phyloP scores from a whole-genome alignment of 2,888 invertebrate species.

The Syrista parreyssii region DNA sequence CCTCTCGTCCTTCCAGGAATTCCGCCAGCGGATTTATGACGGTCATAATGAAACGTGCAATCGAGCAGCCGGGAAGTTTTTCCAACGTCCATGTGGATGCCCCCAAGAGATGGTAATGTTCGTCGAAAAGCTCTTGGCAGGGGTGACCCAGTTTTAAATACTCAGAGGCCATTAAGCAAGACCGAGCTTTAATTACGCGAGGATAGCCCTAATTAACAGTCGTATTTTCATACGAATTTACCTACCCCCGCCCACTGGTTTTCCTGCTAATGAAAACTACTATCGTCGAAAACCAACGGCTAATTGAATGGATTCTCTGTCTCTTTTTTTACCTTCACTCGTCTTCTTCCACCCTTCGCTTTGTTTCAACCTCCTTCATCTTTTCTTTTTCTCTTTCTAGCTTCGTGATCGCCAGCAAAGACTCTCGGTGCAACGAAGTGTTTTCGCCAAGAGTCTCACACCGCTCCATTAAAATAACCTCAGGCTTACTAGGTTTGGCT shows the following conservation, averaged over 20 bases:
- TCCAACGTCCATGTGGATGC: background rate
- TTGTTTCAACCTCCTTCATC: background rate
- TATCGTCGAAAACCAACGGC: conserved; percentile 33
- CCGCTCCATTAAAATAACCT: background rate
- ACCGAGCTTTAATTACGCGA: conserved; percentile 50
- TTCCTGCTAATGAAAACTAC: conserved; percentile 42
- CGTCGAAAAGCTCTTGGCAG: background rate
- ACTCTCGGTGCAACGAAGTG: background rate
- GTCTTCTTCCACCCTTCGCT: background rate
- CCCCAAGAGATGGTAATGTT: background rate
- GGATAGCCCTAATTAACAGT: conserved; percentile 57
- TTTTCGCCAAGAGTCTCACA: background rate
- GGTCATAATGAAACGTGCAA: conserved; percentile 39
- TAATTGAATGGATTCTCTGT: conserved; percentile 43
- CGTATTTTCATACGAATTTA: conserved; percentile 46
- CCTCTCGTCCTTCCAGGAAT: conserved; percentile 16
- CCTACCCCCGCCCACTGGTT: conserved; percentile 24
- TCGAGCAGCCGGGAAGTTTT: conserved; percentile 19
- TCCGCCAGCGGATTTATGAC: conserved; percentile 33
- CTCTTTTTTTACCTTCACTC: conserved; percentile 3
- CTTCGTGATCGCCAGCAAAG: background rate
- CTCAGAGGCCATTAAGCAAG: conserved; percentile 44
- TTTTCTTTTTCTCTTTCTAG: background rate
- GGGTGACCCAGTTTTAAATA: conserved; percentile 49
- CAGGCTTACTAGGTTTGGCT: background rate